phyloP scores from a whole-genome alignment of 1,140 invertebrate genomes.

The Heliothis virescens region DNA sequence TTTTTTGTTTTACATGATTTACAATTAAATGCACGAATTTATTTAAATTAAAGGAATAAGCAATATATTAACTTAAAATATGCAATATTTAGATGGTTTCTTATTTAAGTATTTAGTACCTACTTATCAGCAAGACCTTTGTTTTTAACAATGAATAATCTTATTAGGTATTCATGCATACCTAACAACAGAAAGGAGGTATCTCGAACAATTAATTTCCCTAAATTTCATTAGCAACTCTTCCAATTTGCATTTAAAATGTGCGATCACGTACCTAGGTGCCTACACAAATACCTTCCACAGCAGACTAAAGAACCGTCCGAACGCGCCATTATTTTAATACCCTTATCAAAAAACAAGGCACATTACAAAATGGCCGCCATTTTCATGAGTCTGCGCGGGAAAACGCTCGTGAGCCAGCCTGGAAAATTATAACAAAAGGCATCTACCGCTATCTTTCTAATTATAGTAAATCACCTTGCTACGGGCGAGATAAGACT shows the following conservation, averaged over 20 bases:
- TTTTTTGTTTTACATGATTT: background rate
- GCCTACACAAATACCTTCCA: slow-evolving; percentile 74
- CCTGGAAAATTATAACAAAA: slow-evolving; percentile 86
- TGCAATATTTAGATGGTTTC: background rate
- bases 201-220: slow-evolving; percentile 47
- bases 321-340: slow-evolving; percentile 82
- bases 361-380: slow-evolving; percentile 83
- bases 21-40: too few species aligned
- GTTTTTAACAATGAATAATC: slow-evolving; percentile 6
- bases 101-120: background rate
- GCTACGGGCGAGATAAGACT: slow-evolving; percentile 84
- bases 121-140: background rate
- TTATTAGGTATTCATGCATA: slow-evolving; percentile 24
- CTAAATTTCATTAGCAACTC: slow-evolving; percentile 76
- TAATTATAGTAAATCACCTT: slow-evolving; percentile 87
- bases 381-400: slow-evolving; percentile 83
- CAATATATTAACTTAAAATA: background rate
- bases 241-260: slow-evolving; percentile 81
- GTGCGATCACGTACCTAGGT: slow-evolving; percentile 75
- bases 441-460: slow-evolving; percentile 86
- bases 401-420: slow-evolving; percentile 80
- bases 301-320: slow-evolving; percentile 75
- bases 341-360: slow-evolving; percentile 86
- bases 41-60: background rate
- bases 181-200: slow-evolving; percentile 16